These are phyloP conservation scores for Percina caprodes DNA, from an alignment of 2,113 vertebrate genomes.

Conservation along the genomic window DNA sequence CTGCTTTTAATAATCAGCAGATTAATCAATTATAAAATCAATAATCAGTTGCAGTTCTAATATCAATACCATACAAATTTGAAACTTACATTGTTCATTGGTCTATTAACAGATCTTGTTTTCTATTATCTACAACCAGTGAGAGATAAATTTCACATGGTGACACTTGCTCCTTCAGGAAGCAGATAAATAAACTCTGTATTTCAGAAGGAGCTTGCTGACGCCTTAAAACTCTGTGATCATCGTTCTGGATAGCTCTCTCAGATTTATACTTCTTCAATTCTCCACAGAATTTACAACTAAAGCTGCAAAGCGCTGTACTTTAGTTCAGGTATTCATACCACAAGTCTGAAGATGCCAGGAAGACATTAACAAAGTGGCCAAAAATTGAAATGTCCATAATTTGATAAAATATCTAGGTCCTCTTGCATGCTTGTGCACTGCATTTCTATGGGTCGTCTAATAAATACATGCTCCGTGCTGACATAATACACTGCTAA, in stretches of 20 bases:
- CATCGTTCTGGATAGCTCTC: conserved; percentile 45
- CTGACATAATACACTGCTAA: conserved; percentile 33
- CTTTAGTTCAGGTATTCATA: conserved; percentile 26
- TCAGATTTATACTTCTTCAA: conserved; percentile 69
- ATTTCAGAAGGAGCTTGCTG: conserved; percentile 74
- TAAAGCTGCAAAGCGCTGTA: conserved; percentile 39
- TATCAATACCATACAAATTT: not conserved
- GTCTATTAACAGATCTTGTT: conserved; percentile 27
- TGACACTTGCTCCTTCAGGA: conserved; percentile 60
- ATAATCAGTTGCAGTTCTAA: not conserved
- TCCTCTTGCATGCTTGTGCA: not conserved
- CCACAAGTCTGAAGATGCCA: conserved; percentile 1
- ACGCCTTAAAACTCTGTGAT: conserved; percentile 68
- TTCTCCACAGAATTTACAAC: conserved; percentile 58
- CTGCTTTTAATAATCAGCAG: not conserved
- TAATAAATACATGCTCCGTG: conserved; percentile 35
- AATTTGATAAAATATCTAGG: conserved; percentile 19
- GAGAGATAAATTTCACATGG: conserved; percentile 42
- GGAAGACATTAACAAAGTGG: conserved; percentile 32
- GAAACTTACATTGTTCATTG: conserved; percentile 17
- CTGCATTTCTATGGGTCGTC: conserved; percentile 17
- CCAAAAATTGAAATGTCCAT: conserved; percentile 34
- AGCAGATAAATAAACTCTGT: conserved; percentile 74
- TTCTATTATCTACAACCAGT: conserved; percentile 32
- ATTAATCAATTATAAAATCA: not conserved